phyloP scores from a whole-genome alignment of 2,113 vertebrate genomes.

The Thalassoma bifasciatum region DNA sequence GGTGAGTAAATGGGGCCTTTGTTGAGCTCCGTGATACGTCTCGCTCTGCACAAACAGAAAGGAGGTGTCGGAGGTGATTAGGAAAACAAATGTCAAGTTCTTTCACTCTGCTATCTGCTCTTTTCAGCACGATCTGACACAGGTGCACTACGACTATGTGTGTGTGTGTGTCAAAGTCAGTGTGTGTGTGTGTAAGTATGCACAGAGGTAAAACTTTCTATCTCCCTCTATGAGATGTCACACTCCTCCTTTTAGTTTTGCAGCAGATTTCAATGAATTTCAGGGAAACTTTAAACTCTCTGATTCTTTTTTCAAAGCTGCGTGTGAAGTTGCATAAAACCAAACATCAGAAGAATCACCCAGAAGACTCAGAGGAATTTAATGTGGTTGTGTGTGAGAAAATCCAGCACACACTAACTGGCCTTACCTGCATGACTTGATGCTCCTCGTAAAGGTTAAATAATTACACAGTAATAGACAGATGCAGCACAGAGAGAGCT shows the following conservation, averaged over 20 bases:
- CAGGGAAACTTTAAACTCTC: neutral
- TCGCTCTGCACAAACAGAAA: slow-evolving; percentile 67
- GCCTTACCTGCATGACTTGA: slow-evolving; percentile 33
- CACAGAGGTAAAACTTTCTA: slow-evolving; percentile 10
- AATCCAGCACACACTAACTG: slow-evolving; percentile 23
- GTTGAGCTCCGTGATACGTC: slow-evolving; percentile 63
- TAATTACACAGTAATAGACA: slow-evolving; percentile 56
- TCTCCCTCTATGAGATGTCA: neutral
- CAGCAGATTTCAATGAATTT: neutral
- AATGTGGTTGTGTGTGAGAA: slow-evolving; percentile 27
- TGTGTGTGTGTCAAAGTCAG: slow-evolving; percentile 24
- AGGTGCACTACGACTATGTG: slow-evolving; percentile 50
- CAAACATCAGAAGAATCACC: slow-evolving; percentile 23
- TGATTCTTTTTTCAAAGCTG: neutral
- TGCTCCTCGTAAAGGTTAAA: slow-evolving; percentile 41
- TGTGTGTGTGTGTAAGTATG: slow-evolving; percentile 29
- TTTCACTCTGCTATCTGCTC: slow-evolving; percentile 69
- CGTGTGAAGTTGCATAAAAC: slow-evolving; percentile 20
- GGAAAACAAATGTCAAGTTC: slow-evolving; percentile 75
- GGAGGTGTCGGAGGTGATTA: slow-evolving; percentile 67
- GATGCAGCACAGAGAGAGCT: slow-evolving; percentile 34
- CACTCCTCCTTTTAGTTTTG: neutral
- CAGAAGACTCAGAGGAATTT: slow-evolving; percentile 33
- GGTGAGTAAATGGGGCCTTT: slow-evolving; percentile 66
- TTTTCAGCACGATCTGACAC: slow-evolving; percentile 52